Base-by-base conservation (phyloP, 2,113 vertebrate species). In the Urocolius indicus region DNA sequence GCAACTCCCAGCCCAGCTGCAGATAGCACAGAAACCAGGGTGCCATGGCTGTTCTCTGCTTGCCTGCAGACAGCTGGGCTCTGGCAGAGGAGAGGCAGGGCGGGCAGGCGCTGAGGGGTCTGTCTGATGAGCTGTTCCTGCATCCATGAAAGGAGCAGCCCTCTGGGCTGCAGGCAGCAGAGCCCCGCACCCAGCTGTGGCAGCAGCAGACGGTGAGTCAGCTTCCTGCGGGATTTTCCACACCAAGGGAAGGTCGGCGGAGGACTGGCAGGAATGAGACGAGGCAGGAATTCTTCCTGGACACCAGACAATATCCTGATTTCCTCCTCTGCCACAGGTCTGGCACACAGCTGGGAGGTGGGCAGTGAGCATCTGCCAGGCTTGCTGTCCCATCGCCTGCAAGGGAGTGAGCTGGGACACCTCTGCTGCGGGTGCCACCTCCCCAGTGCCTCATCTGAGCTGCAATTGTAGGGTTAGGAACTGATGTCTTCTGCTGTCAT, bases 221-320 rank as follows among this genome's bases (percentile, higher is more conserved):
- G 94, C 90, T 96, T 97, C 97, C 95, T 94, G 94, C 94, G 88
- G 89, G 76, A 82, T 65, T 91, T 86, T 82, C 58, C 90, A 90
- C 59, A 52, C 52, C 0, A 15, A 89, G 81, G 62, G 74, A 84
- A 92, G 82, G 90, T 73, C 61, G 51, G 26, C 16, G 19, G 59
- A 92, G 84, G 81, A 88, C 84, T 93, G 79, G 59, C 81, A 91
- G 89, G 91, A 95, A 91, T 93, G 84, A 85, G 89, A 76, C 5
- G 3, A 61, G 68, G 89, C 91, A 95, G 94, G 94, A 95, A 95
- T 94, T 96, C 83, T 76, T 95, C 77, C 83, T 89, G 94, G 95
- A 93, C 46, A 79, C 46, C 92, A 96, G 94, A 91, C 92, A 87
- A 81, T 75, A 72, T 94, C 86, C 74, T 75, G 20, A 88, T 94